Conservation (phyloP, 2,113 vertebrate species). For the Irena cyanogastra region DNA sequence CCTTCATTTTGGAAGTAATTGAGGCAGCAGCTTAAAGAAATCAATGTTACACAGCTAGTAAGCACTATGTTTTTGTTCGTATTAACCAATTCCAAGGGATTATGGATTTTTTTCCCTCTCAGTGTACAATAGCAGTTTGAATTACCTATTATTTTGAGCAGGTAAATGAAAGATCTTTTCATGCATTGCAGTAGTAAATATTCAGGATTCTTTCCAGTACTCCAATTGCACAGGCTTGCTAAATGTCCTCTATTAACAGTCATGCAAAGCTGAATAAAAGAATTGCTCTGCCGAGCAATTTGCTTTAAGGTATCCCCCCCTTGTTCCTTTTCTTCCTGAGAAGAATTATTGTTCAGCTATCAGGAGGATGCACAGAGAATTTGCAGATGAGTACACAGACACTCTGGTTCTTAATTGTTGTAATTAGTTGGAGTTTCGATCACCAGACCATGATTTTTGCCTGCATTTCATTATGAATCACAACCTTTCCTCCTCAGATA, state of each 20-base stretch:
- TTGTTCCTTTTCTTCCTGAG: background rate
- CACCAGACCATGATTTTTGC: background rate
- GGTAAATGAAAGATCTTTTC: conserved; percentile 22
- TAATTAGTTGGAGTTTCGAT: conserved; percentile 2
- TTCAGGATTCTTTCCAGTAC: background rate
- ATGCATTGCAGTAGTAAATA: background rate
- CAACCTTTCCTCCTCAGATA: background rate
- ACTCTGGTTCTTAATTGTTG: background rate
- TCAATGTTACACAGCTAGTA: conserved; percentile 51
- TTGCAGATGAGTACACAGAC: background rate
- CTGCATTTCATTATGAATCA: background rate
- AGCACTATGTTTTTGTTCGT: conserved; percentile 46
- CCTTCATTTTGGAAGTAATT: conserved; percentile 51
- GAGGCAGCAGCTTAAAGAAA: conserved; percentile 53
- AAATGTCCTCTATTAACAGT: background rate
- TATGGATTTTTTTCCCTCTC: conserved; percentile 1
- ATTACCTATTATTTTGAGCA: conserved; percentile 20
- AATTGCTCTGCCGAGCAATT: background rate
- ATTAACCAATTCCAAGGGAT: conserved; percentile 32
- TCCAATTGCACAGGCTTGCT: background rate
- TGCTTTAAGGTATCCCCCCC: background rate
- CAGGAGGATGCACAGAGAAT: background rate
- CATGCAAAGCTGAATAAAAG: background rate
- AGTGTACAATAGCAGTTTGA: conserved; percentile 33
- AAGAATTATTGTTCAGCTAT: background rate